A percentile compares a stretch with the other conserved stretches of the same genome.
Conservation (phyloP, 2,113 vertebrate genomes). For the Tringa solitaria region DNA sequence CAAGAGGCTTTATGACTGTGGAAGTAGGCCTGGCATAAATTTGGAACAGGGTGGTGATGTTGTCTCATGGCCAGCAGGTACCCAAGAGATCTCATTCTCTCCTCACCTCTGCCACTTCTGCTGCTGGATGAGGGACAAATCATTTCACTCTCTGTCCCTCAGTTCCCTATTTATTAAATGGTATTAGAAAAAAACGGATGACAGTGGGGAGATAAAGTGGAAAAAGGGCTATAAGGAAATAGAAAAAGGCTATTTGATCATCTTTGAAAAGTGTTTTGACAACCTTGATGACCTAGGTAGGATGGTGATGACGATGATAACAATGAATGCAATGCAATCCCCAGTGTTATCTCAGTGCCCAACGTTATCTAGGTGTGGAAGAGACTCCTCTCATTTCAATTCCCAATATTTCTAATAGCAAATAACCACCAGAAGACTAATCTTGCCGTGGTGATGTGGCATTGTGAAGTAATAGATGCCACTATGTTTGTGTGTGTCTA, state of each 20-base stretch:
- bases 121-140: not conserved
- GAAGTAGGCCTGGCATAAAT: not conserved
- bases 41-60: not conserved
- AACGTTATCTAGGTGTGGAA: not conserved
- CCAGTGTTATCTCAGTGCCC: accelerated
- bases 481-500: not conserved
- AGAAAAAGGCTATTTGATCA: not conserved
- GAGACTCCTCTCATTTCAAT: not conserved
- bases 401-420: not conserved
- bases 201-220: not conserved
- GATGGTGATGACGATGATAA: too few relatives aligned
- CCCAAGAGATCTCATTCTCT: not conserved
- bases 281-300: not conserved
- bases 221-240: not conserved
- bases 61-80: not conserved
- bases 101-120: not conserved
- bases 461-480: not conserved
- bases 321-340: not conserved
- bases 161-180: not conserved
- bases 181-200: not conserved
- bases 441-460: not conserved
- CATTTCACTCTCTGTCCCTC: not conserved
- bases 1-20: not conserved
- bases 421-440: not conserved
- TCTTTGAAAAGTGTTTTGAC: not conserved